phyloP scores from a whole-genome alignment of 2,797 vertebrate genomes.

The Chloroceryle amazona region DNA sequence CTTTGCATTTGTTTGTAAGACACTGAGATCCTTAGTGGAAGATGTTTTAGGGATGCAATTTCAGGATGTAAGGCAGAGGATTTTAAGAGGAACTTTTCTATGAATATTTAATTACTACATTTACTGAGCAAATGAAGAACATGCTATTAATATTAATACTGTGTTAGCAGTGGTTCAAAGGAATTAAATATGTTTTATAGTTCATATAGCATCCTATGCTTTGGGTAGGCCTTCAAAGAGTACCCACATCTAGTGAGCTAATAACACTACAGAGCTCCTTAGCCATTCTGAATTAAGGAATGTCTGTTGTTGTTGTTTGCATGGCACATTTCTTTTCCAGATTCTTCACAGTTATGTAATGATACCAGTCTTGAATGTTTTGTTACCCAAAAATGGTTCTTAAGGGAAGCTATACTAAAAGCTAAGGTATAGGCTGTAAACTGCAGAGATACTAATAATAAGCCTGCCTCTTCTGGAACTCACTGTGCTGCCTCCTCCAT shows the following conservation, averaged over 20 bases:
- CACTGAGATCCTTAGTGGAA: background rate
- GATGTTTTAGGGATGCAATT: background rate
- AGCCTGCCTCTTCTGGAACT: background rate
- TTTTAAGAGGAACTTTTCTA: slow-evolving; percentile 21
- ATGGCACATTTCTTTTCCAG: background rate
- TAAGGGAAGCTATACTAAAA: background rate
- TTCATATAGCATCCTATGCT: background rate
- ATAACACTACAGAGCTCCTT: background rate
- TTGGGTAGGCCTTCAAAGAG: slow-evolving; percentile 10
- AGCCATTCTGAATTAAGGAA: background rate
- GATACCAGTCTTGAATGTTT: background rate
- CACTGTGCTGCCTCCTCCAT: background rate
- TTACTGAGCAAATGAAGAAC: slow-evolving; percentile 57
- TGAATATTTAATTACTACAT: slow-evolving; percentile 62
- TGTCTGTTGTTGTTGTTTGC: background rate
- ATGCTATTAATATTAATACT: slow-evolving; percentile 47
- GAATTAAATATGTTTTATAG: slow-evolving; percentile 16
- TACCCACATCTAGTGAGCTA: background rate
- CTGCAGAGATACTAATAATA: background rate
- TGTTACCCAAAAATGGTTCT: background rate
- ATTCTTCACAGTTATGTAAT: background rate
- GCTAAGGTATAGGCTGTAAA: background rate
- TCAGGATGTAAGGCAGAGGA: background rate
- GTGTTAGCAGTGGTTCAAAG: slow-evolving; percentile 6
- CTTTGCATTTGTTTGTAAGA: background rate